Percentiles rank a stretch among this genome's conserved stretches.
These are phyloP conservation scores for Diloba caeruleocephala DNA, from an alignment of 2,888 invertebrate species.

Conservation along the genomic window DNA sequence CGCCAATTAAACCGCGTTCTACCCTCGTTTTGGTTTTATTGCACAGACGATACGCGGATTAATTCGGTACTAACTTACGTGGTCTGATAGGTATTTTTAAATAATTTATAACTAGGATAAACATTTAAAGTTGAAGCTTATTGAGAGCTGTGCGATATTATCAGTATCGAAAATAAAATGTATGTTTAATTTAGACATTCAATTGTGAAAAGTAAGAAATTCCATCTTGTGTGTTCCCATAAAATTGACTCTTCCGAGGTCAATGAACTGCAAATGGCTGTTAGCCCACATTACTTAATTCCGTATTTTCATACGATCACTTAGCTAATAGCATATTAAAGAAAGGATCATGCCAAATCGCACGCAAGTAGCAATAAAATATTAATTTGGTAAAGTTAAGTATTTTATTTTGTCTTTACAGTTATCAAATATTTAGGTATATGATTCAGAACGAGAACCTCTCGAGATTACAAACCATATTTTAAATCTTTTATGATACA, in stretches of 20 bases:
- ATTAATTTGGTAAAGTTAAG: not conserved
- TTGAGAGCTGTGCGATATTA: conserved; percentile 25
- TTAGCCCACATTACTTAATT: conserved; percentile 10
- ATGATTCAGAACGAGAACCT: conserved; percentile 23
- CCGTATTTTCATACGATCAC: conserved; percentile 8
- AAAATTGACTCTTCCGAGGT: conserved; percentile 6
- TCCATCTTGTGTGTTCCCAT: conserved; percentile 13
- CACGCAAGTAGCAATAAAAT: not conserved
- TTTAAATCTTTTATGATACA: conserved; percentile 59
- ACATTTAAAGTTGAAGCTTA: conserved; percentile 37
- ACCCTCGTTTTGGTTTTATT: conserved; percentile 68
- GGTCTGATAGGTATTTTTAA: conserved; percentile 53
- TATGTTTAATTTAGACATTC: conserved; percentile 9
- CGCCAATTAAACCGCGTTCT: conserved; percentile 75
- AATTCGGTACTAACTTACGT: conserved; percentile 55
- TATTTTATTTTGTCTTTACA: conserved; percentile 4
- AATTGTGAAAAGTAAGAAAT: conserved; percentile 19
- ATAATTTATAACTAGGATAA: conserved; percentile 42
- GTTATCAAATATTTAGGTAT: conserved; percentile 21
- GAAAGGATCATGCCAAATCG: conserved; percentile 6
- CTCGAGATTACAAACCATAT: conserved; percentile 54
- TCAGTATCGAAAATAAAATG: conserved; percentile 31
- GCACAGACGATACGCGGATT: conserved; percentile 64
- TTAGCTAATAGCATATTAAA: conserved; percentile 1
- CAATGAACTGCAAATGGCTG: conserved; percentile 15